Evolutionary conservation across 2,797 vertebrate genomes (phyloP).

Genomic region (Acipenser transmontanus): DNA sequence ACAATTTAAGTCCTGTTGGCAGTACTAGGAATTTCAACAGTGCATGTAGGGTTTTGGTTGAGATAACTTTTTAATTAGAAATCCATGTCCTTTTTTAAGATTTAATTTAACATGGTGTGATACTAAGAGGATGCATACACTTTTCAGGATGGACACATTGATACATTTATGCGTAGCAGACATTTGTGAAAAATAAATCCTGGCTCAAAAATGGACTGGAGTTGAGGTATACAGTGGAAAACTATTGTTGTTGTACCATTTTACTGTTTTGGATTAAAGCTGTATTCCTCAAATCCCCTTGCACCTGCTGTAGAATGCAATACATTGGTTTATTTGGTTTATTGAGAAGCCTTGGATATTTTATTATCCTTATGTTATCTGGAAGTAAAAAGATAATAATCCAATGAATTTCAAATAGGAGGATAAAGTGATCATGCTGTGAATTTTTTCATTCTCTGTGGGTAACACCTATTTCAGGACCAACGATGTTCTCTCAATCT

Average conservation of each 20-base stretch:
- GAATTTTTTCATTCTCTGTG: neutral
- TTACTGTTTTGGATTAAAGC: neutral
- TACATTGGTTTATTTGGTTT: neutral
- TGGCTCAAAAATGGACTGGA: neutral
- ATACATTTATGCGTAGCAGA: neutral
- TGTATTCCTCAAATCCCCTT: neutral
- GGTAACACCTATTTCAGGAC: neutral
- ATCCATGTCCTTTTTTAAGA: conserved; percentile 4
- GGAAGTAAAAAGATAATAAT: neutral
- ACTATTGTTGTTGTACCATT: neutral
- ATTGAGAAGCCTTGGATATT: neutral
- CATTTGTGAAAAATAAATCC: neutral
- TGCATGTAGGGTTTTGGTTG: conserved; percentile 4
- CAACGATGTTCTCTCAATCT: too few relatives aligned
- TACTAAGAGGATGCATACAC: conserved; percentile 3
- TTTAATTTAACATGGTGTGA: neutral
- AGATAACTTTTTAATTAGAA: conserved; percentile 1
- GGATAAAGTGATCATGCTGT: neutral
- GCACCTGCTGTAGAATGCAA: neutral
- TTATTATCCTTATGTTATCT: neutral
- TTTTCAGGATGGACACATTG: neutral
- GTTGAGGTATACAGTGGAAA: neutral
- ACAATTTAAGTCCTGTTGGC: neutral
- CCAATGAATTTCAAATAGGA: neutral
- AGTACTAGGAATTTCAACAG: conserved; percentile 4